Percentiles rank a stretch among this genome's conserved stretches.
phyloP scores from a whole-genome alignment of 2,113 vertebrate species.

The Penelope pileata region DNA sequence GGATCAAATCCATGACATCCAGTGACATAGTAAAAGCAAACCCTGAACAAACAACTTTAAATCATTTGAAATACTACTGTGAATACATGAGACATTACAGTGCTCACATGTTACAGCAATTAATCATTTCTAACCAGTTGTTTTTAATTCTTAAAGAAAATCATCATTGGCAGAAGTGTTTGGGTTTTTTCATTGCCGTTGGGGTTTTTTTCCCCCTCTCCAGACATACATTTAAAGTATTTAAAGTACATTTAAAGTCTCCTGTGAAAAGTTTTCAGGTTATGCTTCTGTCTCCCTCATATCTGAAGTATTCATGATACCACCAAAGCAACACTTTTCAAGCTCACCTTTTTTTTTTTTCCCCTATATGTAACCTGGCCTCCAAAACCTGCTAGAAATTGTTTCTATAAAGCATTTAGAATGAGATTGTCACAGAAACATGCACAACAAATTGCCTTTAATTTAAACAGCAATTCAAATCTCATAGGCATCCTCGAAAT shows the following conservation, averaged over 20 bases:
- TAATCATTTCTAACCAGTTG: conserved; percentile 12
- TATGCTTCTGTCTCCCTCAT: not conserved
- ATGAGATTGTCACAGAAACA: not conserved
- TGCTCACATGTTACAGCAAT: not conserved
- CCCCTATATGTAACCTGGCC: not conserved
- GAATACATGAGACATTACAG: not conserved
- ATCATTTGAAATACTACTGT: conserved; percentile 37
- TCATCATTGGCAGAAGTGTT: not conserved
- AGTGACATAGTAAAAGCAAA: conserved; percentile 52
- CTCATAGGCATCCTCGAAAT: not conserved
- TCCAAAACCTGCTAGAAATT: not conserved
- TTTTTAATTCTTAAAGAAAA: not conserved
- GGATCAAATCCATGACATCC: conserved; percentile 40
- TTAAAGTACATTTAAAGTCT: too few relatives aligned
- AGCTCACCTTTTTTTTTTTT: not conserved
- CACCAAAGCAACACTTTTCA: not conserved
- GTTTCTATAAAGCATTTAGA: not conserved
- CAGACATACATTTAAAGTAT: not conserved
- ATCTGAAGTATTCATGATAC: not conserved
- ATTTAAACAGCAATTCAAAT: not conserved
- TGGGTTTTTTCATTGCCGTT: not conserved
- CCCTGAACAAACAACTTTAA: conserved; percentile 54
- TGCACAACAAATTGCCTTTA: not conserved
- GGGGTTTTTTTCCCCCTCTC: not conserved
- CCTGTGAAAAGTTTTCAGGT: not conserved